phyloP scores from a whole-genome alignment of 2,113 vertebrate species.

The Neoarius graeffei region DNA sequence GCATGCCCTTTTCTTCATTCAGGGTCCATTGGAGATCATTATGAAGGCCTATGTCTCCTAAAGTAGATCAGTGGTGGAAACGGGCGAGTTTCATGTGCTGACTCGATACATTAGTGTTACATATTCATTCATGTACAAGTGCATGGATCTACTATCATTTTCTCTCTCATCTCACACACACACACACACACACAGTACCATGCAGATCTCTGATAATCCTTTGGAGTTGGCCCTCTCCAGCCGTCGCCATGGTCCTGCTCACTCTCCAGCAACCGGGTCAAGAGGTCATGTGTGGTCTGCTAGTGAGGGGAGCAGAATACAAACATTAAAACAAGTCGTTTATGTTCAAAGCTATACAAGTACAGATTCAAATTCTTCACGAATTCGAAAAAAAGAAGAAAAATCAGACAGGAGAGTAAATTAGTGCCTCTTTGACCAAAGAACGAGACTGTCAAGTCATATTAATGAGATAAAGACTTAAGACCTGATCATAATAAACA shows the following conservation, averaged over 20 bases:
- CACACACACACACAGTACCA: constrained; percentile 74
- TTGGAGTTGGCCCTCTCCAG: constrained; percentile 87
- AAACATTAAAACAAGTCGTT: constrained; percentile 2
- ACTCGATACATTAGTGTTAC: constrained; percentile 33
- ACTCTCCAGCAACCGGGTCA: constrained; percentile 65
- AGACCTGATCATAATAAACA: neutral
- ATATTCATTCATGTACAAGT: no score
- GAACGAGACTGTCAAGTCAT: neutral
- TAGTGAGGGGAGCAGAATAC: constrained; percentile 50
- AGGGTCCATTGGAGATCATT: neutral
- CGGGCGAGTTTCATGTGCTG: neutral
- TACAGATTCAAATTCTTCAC: neutral
- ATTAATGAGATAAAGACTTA: neutral
- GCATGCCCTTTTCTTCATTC: constrained; percentile 33
- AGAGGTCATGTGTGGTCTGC: constrained; percentile 66
- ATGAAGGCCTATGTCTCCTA: neutral
- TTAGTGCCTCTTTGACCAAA: neutral
- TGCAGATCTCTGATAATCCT: constrained; percentile 92
- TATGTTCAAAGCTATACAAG: neutral
- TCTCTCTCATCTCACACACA: neutral
- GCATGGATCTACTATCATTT: no score
- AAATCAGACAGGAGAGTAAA: neutral
- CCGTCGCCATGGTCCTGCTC: constrained; percentile 77
- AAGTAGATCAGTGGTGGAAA: constrained; percentile 51
- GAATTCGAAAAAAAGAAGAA: neutral